These are phyloP conservation scores for Sus scrofa DNA, from an alignment of 2,113 vertebrate species.

Conservation along the genomic window T2T-Sscrofa CM000824.6:166167501-166168000, in stretches of 20 bases:
- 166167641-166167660: background rate
- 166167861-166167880: background rate
- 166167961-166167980: background rate
- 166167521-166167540: background rate
- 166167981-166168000: background rate
- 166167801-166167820: background rate
- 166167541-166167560: background rate
- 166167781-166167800: background rate
- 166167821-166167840: background rate
- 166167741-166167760: background rate
- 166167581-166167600: background rate
- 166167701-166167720: background rate
- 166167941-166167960: background rate
- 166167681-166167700: background rate
- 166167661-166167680: background rate
- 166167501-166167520: background rate
- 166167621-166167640: background rate
- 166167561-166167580: background rate
- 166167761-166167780: background rate
- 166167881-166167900: background rate
- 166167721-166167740: background rate
- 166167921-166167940: background rate
- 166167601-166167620: background rate
- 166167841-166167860: background rate
- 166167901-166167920: background rate